Evolutionary conservation across 2,797 vertebrate genomes (phyloP).

Genomic region (Poeciliopsis presidionis): DNA sequence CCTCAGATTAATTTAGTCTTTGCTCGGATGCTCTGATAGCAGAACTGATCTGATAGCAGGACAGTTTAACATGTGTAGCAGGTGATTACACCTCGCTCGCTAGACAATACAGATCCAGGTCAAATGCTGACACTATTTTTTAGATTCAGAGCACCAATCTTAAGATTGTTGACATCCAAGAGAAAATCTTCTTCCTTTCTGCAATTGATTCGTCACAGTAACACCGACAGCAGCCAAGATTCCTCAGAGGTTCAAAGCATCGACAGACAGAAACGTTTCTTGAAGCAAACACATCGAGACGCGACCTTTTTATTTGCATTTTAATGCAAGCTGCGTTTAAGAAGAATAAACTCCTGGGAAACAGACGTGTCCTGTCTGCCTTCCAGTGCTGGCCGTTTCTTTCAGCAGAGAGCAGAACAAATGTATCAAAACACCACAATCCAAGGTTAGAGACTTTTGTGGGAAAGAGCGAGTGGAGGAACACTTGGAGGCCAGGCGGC

Average conservation of each 20-base stretch:
- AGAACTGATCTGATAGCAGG: background rate
- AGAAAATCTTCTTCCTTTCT: slow-evolving; percentile 25
- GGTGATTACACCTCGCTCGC: background rate
- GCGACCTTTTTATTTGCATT: background rate
- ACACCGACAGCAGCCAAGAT: slow-evolving; percentile 50
- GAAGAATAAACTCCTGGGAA: background rate
- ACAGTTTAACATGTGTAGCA: background rate
- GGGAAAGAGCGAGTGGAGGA: slow-evolving; percentile 12
- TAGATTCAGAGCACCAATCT: background rate
- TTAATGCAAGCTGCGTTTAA: slow-evolving; percentile 8
- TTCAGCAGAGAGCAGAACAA: slow-evolving; percentile 18
- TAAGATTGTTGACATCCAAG: slow-evolving; percentile 14
- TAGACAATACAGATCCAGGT: slow-evolving; percentile 1
- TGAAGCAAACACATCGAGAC: background rate
- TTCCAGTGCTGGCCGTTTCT: background rate
- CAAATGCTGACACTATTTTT: background rate
- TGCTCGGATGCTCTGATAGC: background rate
- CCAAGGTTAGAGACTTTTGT: slow-evolving; percentile 25
- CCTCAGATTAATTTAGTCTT: background rate
- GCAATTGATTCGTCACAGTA: slow-evolving; percentile 40
- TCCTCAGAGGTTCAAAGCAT: slow-evolving; percentile 45
- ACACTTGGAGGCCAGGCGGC: slow-evolving; percentile 18
- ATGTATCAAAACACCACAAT: slow-evolving; percentile 33
- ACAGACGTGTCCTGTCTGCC: background rate
- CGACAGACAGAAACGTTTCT: slow-evolving; percentile 26